These are phyloP conservation scores for Poeciliopsis gracilis DNA, from an alignment of 2,797 vertebrate species.

Conservation along the genomic window DNA sequence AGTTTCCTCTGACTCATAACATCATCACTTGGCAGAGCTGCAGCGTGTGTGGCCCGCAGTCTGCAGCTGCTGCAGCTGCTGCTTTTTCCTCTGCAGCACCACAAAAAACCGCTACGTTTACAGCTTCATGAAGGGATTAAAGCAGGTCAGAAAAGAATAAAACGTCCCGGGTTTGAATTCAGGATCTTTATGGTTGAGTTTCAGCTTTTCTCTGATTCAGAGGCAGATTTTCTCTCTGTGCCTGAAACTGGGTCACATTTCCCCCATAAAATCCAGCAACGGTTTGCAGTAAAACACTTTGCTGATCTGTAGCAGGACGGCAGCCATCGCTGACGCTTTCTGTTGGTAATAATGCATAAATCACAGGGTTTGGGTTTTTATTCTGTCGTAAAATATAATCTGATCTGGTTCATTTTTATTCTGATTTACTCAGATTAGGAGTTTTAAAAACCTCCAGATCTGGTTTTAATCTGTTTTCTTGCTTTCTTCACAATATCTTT, in stretches of 20 bases:
- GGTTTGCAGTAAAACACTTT: conserved; percentile 17
- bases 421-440: conserved; percentile 14
- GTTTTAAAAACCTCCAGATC: not conserved
- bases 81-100: conserved; percentile 14
- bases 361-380: conserved; percentile 3
- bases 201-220: conserved; percentile 22
- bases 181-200: not conserved
- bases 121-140: not conserved
- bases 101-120: not conserved
- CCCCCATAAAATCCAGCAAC: conserved; percentile 44
- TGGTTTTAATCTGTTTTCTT: no score
- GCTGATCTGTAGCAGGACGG: not conserved
- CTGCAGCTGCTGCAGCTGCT: conserved; percentile 12
- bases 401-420: conserved; percentile 33
- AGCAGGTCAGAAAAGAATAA: not conserved
- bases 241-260: conserved; percentile 66
- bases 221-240: conserved; percentile 12
- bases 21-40: conserved; percentile 52
- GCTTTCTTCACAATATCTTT: no score
- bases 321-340: conserved; percentile 1
- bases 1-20: conserved; percentile 56
- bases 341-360: conserved; percentile 17
- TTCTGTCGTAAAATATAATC: conserved; percentile 37
- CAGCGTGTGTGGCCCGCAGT: conserved; percentile 42
- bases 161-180: conserved; percentile 1